phyloP scores from a whole-genome alignment of 2,113 vertebrate genomes.

The Forbesichthys agassizii region DNA sequence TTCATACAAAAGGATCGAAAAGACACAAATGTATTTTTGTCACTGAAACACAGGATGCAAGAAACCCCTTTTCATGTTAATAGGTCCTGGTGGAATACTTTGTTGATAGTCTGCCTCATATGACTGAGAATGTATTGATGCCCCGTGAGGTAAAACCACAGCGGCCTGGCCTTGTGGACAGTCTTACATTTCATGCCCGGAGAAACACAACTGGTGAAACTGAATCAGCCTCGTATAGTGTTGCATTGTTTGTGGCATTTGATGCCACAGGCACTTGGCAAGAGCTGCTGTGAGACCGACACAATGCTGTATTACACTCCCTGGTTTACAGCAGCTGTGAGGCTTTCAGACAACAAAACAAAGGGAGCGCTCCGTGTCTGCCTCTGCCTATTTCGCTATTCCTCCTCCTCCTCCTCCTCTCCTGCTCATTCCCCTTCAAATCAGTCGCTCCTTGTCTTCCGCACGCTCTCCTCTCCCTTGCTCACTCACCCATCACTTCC shows the following conservation, averaged over 20 bases:
- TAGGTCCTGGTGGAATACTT: conserved; percentile 23
- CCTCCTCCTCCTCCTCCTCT: conserved; percentile 37
- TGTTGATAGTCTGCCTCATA: conserved; percentile 27
- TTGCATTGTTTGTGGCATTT: conserved; percentile 70
- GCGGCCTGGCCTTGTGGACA: conserved; percentile 33
- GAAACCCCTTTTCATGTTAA: background rate
- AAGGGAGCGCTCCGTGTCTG: conserved; percentile 68
- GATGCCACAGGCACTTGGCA: conserved; percentile 59
- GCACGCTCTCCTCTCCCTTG: conserved; percentile 33
- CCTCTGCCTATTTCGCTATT: conserved; percentile 40
- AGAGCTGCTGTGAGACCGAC: conserved; percentile 38
- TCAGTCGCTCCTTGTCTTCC: conserved; percentile 16
- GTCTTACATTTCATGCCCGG: conserved; percentile 55
- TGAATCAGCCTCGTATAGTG: conserved; percentile 62
- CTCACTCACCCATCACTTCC: conserved; percentile 34
- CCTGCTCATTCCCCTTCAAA: conserved; percentile 39
- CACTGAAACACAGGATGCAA: background rate
- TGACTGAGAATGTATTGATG: conserved; percentile 21
- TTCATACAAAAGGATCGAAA: background rate
- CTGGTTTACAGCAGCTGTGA: conserved; percentile 59
- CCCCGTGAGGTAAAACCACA: conserved; percentile 21
- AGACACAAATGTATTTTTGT: background rate
- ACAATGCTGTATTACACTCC: conserved; percentile 54
- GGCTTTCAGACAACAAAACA: conserved; percentile 63
- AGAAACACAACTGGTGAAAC: conserved; percentile 63